phyloP scores from a whole-genome alignment of 2,113 vertebrate genomes.

The Chrysemys picta region DNA sequence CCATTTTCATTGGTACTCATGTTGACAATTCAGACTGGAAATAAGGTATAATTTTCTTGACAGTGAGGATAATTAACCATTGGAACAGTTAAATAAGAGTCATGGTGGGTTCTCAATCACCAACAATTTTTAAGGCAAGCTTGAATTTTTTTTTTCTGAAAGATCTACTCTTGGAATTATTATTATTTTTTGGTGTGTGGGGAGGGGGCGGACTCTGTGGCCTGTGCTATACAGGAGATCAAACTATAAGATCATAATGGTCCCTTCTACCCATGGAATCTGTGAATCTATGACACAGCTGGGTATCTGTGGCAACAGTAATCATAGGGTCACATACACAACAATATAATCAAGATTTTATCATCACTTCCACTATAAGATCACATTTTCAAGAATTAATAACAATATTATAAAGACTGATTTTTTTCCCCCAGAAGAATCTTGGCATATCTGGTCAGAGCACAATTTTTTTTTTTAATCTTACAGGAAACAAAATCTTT shows the following conservation, averaged over 20 bases:
- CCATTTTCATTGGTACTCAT: background rate
- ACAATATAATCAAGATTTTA: slow-evolving; percentile 23
- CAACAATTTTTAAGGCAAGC: background rate
- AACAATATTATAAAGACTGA: background rate
- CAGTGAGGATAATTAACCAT: background rate
- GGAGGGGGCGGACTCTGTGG: background rate
- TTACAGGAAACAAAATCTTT: fast-evolving
- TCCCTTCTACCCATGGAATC: background rate
- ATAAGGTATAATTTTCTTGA: background rate
- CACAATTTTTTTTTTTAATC: background rate
- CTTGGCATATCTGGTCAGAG: background rate
- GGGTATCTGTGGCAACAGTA: slow-evolving; percentile 1
- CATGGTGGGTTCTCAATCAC: background rate
- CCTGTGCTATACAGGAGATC: background rate
- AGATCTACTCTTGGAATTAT: background rate
- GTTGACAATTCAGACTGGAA: background rate
- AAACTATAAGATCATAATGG: background rate
- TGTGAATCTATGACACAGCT: background rate
- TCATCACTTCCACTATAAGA: slow-evolving; percentile 17
- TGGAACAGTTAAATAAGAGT: background rate
- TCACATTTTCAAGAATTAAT: slow-evolving; percentile 7
- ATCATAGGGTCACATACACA: slow-evolving; percentile 38
- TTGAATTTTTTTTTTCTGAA: background rate
- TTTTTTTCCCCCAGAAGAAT: background rate
- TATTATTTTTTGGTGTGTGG: too few species aligned